phyloP scores from a whole-genome alignment of 1,140 invertebrate species.

The Cyclina sinensis region DNA sequence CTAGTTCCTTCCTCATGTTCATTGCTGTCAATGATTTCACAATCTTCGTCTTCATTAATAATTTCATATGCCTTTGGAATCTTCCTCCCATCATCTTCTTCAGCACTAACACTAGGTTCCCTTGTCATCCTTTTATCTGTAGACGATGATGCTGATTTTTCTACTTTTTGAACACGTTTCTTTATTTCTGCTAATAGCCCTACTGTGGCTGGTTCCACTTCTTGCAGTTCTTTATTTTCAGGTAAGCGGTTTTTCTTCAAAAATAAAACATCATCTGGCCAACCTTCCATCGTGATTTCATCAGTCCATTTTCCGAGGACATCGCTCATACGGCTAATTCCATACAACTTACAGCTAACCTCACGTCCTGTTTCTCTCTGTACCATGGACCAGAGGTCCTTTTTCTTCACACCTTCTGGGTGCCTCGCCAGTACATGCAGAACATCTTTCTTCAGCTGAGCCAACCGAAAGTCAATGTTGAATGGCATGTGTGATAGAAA shows the following conservation, averaged over 20 bases:
- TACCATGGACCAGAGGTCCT: not conserved
- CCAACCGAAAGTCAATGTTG: not conserved
- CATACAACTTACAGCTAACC: slow-evolving; percentile 23
- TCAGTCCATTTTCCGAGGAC: slow-evolving; percentile 28
- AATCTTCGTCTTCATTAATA: not conserved
- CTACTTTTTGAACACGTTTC: not conserved
- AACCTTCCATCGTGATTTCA: slow-evolving; percentile 6
- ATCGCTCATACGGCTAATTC: slow-evolving; percentile 1
- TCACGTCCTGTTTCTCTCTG: slow-evolving; percentile 12
- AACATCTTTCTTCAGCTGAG: slow-evolving; percentile 36
- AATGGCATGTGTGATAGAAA: not conserved
- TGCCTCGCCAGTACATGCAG: slow-evolving; percentile 29
- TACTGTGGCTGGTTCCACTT: not conserved
- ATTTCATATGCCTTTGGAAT: not conserved
- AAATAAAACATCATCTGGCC: not conserved
- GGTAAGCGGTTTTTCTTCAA: not conserved
- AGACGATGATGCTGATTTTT: not conserved
- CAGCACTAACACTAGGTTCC: not conserved
- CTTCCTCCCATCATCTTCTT: not conserved
- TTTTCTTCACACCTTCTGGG: not conserved
- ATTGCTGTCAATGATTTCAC: not conserved
- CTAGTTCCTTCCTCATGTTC: not conserved
- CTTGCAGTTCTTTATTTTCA: not conserved
- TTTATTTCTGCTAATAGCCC: not conserved
- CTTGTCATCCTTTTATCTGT: not conserved